Evolutionary conservation across 2,113 vertebrate genomes (phyloP).

Genomic region (Piaya cayana): DNA sequence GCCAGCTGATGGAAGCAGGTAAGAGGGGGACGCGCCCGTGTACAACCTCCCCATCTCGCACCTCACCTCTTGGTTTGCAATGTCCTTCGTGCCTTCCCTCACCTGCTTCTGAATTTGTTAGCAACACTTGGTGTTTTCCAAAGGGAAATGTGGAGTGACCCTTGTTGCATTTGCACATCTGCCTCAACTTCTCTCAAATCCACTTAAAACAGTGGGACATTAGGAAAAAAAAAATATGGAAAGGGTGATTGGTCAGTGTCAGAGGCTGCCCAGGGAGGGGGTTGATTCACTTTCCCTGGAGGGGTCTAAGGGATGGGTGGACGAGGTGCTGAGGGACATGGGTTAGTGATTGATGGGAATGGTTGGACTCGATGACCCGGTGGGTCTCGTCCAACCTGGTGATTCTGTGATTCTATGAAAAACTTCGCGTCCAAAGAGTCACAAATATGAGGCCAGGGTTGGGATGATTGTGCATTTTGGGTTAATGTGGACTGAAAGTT

Average conservation of each 20-base stretch:
- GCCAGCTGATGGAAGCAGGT: conserved; percentile 85
- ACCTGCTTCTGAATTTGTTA: not conserved
- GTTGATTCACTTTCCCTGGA: too few species aligned
- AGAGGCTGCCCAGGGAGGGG: too few species aligned
- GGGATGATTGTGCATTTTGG: rapidly evolving
- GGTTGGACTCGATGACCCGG: too few species aligned
- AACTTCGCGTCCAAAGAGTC: not conserved
- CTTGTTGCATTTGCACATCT: rapidly evolving
- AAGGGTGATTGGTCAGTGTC: too few species aligned
- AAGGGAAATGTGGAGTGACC: not conserved
- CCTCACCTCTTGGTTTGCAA: rapidly evolving
- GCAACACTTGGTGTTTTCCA: not conserved
- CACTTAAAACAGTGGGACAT: too few species aligned
- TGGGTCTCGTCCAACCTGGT: too few species aligned
- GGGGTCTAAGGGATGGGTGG: too few species aligned
- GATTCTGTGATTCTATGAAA: too few species aligned
- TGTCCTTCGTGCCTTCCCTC: not conserved
- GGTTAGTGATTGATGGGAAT: too few species aligned
- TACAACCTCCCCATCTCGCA: too few species aligned
- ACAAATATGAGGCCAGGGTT: rapidly evolving
- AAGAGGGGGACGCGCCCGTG: rapidly evolving
- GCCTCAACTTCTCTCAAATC: not conserved
- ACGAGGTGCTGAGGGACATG: too few species aligned
- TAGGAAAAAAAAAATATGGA: too few species aligned
- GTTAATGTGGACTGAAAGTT: rapidly evolving